Evolutionary conservation across 2,888 invertebrate species (phyloP), one percentile per base, ranked within the genome.

Genomic region (Eupithecia vulgata): DNA sequence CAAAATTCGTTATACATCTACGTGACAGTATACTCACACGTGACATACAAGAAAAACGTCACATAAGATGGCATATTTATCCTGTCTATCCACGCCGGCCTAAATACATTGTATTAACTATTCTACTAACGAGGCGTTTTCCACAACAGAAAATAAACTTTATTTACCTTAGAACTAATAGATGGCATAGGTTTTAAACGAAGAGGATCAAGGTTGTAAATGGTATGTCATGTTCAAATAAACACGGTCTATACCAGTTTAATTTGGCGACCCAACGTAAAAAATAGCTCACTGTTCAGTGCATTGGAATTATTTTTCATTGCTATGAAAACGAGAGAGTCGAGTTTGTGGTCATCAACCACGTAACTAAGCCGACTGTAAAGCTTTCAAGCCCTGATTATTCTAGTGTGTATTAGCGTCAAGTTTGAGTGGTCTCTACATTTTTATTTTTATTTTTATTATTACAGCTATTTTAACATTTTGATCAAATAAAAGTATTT

Each of bases 401-500:
- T 37, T 57, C 12, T 37, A 67, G 57, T 59, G 30, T 30, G 40
- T 68, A 30, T 40, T 61, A 59, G 37, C 65, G 13, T 65, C 13
- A 65, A 40, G 30, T 25, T n/a, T 59, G 21, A 70, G 52, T 52
- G 52, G 65, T 70, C 65, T 30, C 45, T 40, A 65, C 37, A 25
- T 21, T 62, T 62, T 64, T 37, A 68, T 68, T 67, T 12, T 5
- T 37, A 57, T 68, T 35, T 37, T 57, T 35, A 21, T 21, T 40
- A 37, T 6, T 5, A 64, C 17, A 10, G 64, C n/a, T 13, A n/a
- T 65, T 25, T 5, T 3, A 21, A n/a, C 37, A 8, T 17, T 25
- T 59, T 59, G 6, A 15, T 7, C 0, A 30, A 13, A 59, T 59
- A 61, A 59, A 59, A 34, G 61, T 34, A 13, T 34, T 61, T 61